Evolutionary conservation across 1,140 invertebrate species (phyloP), one percentile per base, ranked within the genome.

Genomic region (Nomia melanderi): DNA sequence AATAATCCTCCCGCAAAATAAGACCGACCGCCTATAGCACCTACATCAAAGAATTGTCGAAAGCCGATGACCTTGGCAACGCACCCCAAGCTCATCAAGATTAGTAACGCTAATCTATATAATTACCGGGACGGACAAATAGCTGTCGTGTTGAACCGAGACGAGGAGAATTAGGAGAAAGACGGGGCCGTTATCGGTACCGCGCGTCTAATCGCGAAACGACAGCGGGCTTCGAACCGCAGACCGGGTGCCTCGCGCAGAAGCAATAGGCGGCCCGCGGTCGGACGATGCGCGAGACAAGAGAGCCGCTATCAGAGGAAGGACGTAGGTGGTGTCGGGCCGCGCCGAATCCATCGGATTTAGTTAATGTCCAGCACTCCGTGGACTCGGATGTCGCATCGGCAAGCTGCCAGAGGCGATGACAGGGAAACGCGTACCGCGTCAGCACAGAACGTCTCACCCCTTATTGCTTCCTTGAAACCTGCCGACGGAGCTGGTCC

Each of bases 351-450:
- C 83, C 47, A 47, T 81, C 84, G 78, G 79, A 80, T 84, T 81
- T 82, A 88, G 87, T 88, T 84, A 83, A 81, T 84, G 80, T 84
- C 64, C 79, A 83, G 71, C 81, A 47, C 64, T 81, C 44, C 64
- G 53, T 33, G 57, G 57, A 53, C 57, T 54, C 75, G 75, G 41
- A 71, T 60, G 57, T 77, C 47, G 33, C 17, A 44, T 12, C 17
- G 41, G 2, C 60, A 23, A n/a, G 12, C 6, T 50, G 47, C 47
- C 23, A 12, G 23, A 5, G 41, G 54, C 41, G 56, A 77, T 77
- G 74, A 77, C 56, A 62, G 54, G 70, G 65, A 20, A 33, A 17
- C 41, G 29, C 1, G n/a, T 25, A 23, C 33, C n/a, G n/a, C n/a
- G n/a, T n/a, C n/a, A n/a, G n/a, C n/a, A n/a, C n/a, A n/a, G n/a